Evolutionary conservation across 2,888 invertebrate genomes (phyloP), one percentile per base, ranked within the genome.

Genomic region (Anoplius nigerrimus): DNA sequence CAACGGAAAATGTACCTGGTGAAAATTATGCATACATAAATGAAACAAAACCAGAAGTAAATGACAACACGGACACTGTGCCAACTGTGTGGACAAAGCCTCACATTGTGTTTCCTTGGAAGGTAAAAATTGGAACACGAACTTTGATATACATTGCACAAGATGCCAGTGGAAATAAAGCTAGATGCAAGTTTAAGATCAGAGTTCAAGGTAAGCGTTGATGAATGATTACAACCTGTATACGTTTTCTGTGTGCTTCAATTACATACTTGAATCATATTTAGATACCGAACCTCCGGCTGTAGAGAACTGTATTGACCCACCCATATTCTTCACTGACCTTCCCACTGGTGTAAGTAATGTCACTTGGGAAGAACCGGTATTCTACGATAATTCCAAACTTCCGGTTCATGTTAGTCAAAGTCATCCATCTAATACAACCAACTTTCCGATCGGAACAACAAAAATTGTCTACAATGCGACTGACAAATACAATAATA

Each of bases 101-200:
- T 0, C 90, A 91, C 15, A 87, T 93, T 3, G 88, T 87, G 48
- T 90, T 91, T 56, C 91, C 91, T 0, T 89, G 89, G 82, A 90
- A 90, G 78, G 90, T 93, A 55, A 90, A 90, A 69, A 91, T 93
- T 73, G 93, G 93, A 0, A 83, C 84, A 21, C 92, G 92, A 3
- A 86, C 85, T 13, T 90, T 94, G n/a, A 91, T 90, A 0, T 93
- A 93, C 84, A 89, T 90, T 13, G 93, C 93, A 0, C 91, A 92
- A 76, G 94, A 94, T 86, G 84, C 89, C 0, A 91, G 90, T 66
- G 90, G 91, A 51, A 94, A 94, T 82, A 90, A 89, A 72, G 92
- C 91, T 0, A 90, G 90, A 64, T 94, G 94, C 80, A 90, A 89
- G 68, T 93, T 94, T 79, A 89, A 87, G 21, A 89, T 94, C 11